Evolutionary conservation across 2,113 vertebrate species (phyloP).

Genomic region (Campylomormyrus tamandua): DNA sequence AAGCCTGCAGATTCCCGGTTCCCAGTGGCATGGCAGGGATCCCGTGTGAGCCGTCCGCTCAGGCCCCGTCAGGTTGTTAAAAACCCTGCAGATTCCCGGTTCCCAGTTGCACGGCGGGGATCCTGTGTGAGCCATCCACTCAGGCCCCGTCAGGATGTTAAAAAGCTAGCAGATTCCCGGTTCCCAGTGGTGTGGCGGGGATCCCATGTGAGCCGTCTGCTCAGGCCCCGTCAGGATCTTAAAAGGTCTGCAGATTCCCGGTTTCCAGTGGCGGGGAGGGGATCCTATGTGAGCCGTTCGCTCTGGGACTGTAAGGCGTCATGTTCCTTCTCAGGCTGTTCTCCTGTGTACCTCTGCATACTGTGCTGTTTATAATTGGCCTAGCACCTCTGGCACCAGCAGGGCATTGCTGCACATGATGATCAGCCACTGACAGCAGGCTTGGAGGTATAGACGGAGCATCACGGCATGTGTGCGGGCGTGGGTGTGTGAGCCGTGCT

Average conservation of each 20-base stretch:
- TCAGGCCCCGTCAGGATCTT: neutral
- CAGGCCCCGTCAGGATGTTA: too few species aligned
- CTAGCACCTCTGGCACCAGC: neutral
- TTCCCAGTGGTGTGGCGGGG: neutral
- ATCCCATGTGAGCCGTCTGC: neutral
- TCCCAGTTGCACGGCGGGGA: neutral
- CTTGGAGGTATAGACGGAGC: neutral
- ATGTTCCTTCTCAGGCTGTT: neutral
- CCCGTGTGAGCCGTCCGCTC: neutral
- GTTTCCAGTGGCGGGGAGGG: neutral
- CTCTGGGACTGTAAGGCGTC: neutral
- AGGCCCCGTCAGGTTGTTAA: neutral
- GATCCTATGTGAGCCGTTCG: neutral
- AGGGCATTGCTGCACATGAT: constrained; percentile 18
- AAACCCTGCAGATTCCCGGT: neutral
- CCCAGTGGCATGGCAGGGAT: neutral
- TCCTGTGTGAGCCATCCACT: neutral
- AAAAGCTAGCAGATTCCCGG: too few species aligned
- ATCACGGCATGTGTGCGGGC: neutral
- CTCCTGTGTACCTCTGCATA: neutral
- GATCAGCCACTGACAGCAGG: neutral
- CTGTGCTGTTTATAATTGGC: neutral
- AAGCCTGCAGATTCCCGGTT: neutral
- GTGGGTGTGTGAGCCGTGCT: constrained; percentile 24
- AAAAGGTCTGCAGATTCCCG: too few species aligned